Evolutionary conservation across 2,797 vertebrate genomes (phyloP), one percentile per base, ranked within the genome.

Genomic region (Lophius americanus): DNA sequence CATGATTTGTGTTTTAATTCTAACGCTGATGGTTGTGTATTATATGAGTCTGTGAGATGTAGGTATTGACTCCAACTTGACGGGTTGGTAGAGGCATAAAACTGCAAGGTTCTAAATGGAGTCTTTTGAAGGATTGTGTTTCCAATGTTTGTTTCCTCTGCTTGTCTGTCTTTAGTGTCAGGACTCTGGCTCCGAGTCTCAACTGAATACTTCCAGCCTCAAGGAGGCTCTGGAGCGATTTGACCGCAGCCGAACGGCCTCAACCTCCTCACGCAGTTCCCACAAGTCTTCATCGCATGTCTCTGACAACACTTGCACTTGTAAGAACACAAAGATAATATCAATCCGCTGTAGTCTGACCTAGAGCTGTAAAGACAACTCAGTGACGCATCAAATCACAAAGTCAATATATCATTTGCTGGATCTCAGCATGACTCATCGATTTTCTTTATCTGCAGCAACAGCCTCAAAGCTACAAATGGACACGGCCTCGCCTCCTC

Each of bases 141-240:
- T 39, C 3, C 60, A 42, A 1, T 51, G 8, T 57, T 4, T 67
- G 14, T 70, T 48, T 56, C 1, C 9, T 53, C 32, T 70, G 6
- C 35, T 46, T 33, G 9, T 63, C 43, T 60, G 9, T 56, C 46
- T 68, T 61, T 78, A 97, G 96, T 94, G 92, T 89, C 96, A 96
- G 83, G 96, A 97, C 81, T 98, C 95, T 49, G 94, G 94, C 41
- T 97, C 95, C 63, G 96, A 98, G 82, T 97, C 96, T 12, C 96
- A 96, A 68, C 94, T 97, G 79, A 98, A 96, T 60, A 96, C 96
- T 4, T 96, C 96, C 78, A 97, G 96, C 83, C 94, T 99, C 69
- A 98, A 98, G 85, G 96, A 98, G 91, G 96, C 95, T 9, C 88
- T 98, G 75, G 97, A 99, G 86, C 94, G 96, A 54, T 98, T 98